Percentiles rank a stretch among this genome's conserved stretches.
These are phyloP conservation scores for Chloromyia formosa DNA, from an alignment of 2,888 invertebrate genomes.

Conservation along the genomic window DNA sequence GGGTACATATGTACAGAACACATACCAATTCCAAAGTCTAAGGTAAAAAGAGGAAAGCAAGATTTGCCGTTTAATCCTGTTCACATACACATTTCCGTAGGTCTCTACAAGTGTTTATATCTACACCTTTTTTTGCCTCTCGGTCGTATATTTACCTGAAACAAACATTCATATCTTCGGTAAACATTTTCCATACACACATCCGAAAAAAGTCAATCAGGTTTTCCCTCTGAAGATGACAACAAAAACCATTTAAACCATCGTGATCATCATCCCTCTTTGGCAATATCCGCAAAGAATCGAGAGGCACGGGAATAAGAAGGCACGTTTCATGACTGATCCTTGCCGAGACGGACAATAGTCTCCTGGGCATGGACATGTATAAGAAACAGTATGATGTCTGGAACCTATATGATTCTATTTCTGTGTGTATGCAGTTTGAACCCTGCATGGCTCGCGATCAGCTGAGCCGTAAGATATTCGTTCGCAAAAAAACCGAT, in stretches of 20 bases:
- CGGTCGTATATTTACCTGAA: slow-evolving; percentile 11
- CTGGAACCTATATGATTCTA: not conserved
- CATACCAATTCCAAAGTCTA: not conserved
- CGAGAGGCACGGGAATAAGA: not conserved
- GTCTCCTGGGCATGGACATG: not conserved
- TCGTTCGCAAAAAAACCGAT: not conserved
- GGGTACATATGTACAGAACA: not conserved
- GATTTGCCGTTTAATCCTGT: not conserved
- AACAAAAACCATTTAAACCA: slow-evolving; percentile 4
- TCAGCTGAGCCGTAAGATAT: slow-evolving; percentile 11
- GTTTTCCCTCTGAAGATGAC: slow-evolving; percentile 7
- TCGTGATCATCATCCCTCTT: not conserved
- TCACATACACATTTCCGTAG: not conserved
- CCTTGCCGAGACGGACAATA: not conserved
- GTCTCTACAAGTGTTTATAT: slow-evolving; percentile 25
- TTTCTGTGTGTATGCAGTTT: not conserved
- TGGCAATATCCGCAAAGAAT: not conserved
- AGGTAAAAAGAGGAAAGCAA: too few relatives aligned
- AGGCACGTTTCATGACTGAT: not conserved
- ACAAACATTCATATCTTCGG: slow-evolving; percentile 17
- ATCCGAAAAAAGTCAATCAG: slow-evolving; percentile 22
- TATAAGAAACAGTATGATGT: not conserved
- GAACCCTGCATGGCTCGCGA: slow-evolving; percentile 10
- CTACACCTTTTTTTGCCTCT: slow-evolving; percentile 13
- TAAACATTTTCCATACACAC: slow-evolving; percentile 8